Base-by-base conservation (phyloP, 2,888 invertebrate genomes). In the Brachypalpus laphriformis region DNA sequence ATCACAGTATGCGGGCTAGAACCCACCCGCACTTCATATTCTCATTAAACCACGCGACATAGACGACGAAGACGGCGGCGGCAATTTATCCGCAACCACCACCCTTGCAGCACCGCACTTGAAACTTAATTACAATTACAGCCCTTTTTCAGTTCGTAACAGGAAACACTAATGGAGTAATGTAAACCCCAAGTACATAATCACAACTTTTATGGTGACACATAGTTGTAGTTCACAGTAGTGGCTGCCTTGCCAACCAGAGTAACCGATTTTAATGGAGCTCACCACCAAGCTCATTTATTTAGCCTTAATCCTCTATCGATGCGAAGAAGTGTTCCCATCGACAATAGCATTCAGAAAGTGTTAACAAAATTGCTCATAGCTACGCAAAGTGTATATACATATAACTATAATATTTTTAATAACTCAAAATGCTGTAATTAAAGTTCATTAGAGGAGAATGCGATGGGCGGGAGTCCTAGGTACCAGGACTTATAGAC, bases 141-240 rank as follows among this genome's bases (percentile, higher is more conserved):
- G 51, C 14, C 51, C 51, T 7, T 51, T 28, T 14, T 25, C 51
- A 51, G 51, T 25, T 25, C 14, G 25, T 51, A 51, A 51, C 14
- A 3, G n/a, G 25, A 51, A 22, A n/a, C 14, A 14, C 20, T 51
- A 51, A 51, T 51, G 51, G 51, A 51, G 51, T 51, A 51, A 51
- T 51, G 20, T 14, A 25, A 20, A 25, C 51, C 51, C 51, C 51
- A 28, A 25, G 51, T 3, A 51, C 7, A 14, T 51, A 51, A 51
- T 51, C 51, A 20, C 51, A 25, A 51, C 25, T 51, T 51, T 51
- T 51, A 51, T 25, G 25, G 14, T 51, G 51, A 25, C 51, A 51
- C 51, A 28, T 28, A 28, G 25, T 22, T n/a, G 22, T 14, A 20
- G 18, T 9, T 47, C 20, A 47, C 20, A 47, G 47, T 51, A 25